A percentile compares a stretch with the other conserved stretches of the same genome.
These are phyloP conservation scores for Eira barbara DNA, from an alignment of 2,113 vertebrate genomes.

Conservation along the genomic window DNA sequence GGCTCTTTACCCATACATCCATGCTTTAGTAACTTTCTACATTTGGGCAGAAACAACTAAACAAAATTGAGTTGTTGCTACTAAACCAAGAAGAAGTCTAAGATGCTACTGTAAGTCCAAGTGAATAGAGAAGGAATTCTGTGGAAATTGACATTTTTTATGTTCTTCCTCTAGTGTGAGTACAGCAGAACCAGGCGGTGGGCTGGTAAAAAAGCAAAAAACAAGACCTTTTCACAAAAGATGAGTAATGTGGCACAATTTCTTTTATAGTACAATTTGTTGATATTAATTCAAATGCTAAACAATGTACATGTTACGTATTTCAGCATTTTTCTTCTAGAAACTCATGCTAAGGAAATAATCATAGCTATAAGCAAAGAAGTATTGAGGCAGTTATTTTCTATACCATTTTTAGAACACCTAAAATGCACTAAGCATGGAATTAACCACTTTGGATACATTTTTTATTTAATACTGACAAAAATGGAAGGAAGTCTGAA, in stretches of 20 bases:
- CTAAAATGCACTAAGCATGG: neutral
- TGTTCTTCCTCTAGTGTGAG: neutral
- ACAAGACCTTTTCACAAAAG: neutral
- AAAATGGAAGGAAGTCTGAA: neutral
- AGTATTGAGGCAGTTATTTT: neutral
- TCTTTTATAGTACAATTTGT: neutral
- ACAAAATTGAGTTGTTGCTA: neutral
- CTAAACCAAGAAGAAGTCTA: neutral
- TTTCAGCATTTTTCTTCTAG: neutral
- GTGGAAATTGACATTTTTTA: neutral
- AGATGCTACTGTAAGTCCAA: neutral
- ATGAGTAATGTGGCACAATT: neutral
- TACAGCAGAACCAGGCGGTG: neutral
- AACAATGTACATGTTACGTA: neutral
- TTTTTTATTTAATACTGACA: neutral
- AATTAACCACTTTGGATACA: neutral
- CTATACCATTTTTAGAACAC: neutral
- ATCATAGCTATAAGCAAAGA: neutral
- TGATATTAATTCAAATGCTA: neutral
- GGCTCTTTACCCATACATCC: neutral
- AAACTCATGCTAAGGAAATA: neutral
- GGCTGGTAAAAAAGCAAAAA: neutral
- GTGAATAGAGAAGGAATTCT: neutral
- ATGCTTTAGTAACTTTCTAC: neutral
- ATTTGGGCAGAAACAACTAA: neutral